These are phyloP conservation scores for Prenolepis imparis DNA, from an alignment of 2,888 invertebrate genomes.

Conservation along the genomic window DNA sequence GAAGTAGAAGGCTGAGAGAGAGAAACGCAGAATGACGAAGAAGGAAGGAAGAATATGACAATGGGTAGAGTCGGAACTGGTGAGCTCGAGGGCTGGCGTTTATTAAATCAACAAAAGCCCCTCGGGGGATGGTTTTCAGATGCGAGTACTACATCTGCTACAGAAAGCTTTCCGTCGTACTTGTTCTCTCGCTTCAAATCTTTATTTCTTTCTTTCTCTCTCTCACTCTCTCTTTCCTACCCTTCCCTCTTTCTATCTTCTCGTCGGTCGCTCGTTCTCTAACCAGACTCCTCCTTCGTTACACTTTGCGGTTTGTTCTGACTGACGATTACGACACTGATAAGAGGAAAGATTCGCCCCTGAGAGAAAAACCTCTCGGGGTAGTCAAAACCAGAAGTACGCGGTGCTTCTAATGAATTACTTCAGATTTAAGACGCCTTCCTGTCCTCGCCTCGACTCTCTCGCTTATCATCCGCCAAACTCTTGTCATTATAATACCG, in stretches of 20 bases:
- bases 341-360: conserved; percentile 50
- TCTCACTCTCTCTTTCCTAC: background rate
- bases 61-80: conserved; percentile 69
- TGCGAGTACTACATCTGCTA: conserved; percentile 76
- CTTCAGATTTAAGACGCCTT: conserved; percentile 39
- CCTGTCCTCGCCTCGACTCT: background rate
- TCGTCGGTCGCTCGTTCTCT: conserved; percentile 45
- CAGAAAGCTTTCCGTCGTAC: conserved; percentile 76
- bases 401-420: conserved; percentile 49
- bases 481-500: conserved; percentile 20
- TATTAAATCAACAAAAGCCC: conserved; percentile 82
- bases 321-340: conserved; percentile 59
- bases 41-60: conserved; percentile 60
- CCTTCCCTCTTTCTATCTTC: conserved; percentile 3
- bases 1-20: background rate
- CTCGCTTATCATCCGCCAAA: background rate
- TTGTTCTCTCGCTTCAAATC: conserved; percentile 34
- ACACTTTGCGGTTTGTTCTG: conserved; percentile 59
- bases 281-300: conserved; percentile 38
- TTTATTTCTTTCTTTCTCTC: conserved; percentile 28
- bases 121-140: conserved; percentile 74
- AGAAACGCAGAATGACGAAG: conserved; percentile 21
- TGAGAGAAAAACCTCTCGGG: conserved; percentile 33
- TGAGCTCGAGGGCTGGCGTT: conserved; percentile 76
- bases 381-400: conserved; percentile 47